Percentiles rank a stretch among this genome's conserved stretches.
phyloP scores from a whole-genome alignment of 2,888 invertebrate species.

The Chaetogeoica ovagalla region DNA sequence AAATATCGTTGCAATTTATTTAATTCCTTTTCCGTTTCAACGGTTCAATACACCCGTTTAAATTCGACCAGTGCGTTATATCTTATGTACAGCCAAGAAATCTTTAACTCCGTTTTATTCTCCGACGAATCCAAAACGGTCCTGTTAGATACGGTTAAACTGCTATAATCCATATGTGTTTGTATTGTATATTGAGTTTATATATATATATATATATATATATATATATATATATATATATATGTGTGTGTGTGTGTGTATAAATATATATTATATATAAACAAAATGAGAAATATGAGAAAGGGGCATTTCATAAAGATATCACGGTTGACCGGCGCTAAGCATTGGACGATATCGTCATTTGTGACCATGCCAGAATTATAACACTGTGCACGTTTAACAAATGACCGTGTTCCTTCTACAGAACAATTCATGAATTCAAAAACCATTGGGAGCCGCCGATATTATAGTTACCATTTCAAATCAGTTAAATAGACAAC shows the following conservation, averaged over 20 bases:
- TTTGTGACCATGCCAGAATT: slow-evolving; percentile 46
- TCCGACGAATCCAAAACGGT: slow-evolving; percentile 16
- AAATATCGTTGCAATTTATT: slow-evolving; percentile 25
- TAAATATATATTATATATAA: background rate
- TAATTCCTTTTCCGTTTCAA: slow-evolving; percentile 26
- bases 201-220: too few relatives aligned
- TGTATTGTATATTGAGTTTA: background rate
- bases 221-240: too few relatives aligned
- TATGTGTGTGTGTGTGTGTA: slow-evolving; percentile 25
- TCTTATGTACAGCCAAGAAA: slow-evolving; percentile 22
- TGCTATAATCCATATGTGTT: slow-evolving; percentile 21
- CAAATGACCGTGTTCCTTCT: background rate
- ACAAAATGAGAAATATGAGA: slow-evolving; percentile 41
- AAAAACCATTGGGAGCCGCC: background rate
- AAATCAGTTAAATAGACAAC: too few relatives aligned
- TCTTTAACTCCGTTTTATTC: slow-evolving; percentile 32
- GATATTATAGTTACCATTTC: too few relatives aligned
- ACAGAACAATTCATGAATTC: background rate
- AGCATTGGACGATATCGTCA: slow-evolving; percentile 42
- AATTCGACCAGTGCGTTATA: slow-evolving; percentile 13
- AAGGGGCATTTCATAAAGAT: slow-evolving; percentile 34
- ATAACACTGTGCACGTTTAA: slow-evolving; percentile 22
- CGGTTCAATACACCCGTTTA: slow-evolving; percentile 29
- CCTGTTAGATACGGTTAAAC: slow-evolving; percentile 28
- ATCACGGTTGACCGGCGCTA: slow-evolving; percentile 47